Evolutionary conservation across 1,140 invertebrate species (phyloP), one percentile per base, ranked within the genome.

Genomic region (Magallana gigas): DNA sequence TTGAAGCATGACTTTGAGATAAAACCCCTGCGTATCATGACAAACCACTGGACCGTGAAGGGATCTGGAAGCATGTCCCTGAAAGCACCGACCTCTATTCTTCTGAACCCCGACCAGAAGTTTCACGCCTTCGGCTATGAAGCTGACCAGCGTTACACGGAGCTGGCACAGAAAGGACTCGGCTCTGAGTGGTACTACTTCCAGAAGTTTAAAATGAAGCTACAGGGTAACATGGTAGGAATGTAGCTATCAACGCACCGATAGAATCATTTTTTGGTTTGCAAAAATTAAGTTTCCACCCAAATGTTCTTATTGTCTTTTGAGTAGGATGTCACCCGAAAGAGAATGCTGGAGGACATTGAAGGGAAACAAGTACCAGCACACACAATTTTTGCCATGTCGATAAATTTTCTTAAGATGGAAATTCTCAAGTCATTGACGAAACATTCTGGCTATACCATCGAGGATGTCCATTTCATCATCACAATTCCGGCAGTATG

Each of bases 51-150:
- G 85, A 48, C 23, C 18, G 76, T 82, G 4, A 87, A 62, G 16
- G 57, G 76, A 62, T 29, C 85, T 11, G 68, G 62, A 62, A 58
- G 84, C n/a, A 58, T 87, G 36, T 87, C 85, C 1, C 57, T 82
- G 58, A 88, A 88, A 12, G 83, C 87, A 12, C 87, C 87, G n/a
- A 88, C 87, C 8, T 59, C 36, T 36, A 68, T 85, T 3, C 76
- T 88, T 9, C 36, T 88, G 57, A 71, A 88, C 18, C 62, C 57
- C 6, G 87, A 88, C 16, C 48, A 64, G 84, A 81, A 81, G n/a
- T 88, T 88, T 64, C 48, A 85, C 60, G 60, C 64, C 36, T 86
- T 88, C 56, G 88, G 88, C 14, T 86, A 88, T 48, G 88, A 88
- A 1, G 88, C 88, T 12, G 88, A 88, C n/a, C 68, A 86, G 58